Percentiles rank a stretch among this genome's conserved stretches.
Evolutionary conservation across 2,797 vertebrate genomes (phyloP).

Genomic region (Clarias fuscus): DNA sequence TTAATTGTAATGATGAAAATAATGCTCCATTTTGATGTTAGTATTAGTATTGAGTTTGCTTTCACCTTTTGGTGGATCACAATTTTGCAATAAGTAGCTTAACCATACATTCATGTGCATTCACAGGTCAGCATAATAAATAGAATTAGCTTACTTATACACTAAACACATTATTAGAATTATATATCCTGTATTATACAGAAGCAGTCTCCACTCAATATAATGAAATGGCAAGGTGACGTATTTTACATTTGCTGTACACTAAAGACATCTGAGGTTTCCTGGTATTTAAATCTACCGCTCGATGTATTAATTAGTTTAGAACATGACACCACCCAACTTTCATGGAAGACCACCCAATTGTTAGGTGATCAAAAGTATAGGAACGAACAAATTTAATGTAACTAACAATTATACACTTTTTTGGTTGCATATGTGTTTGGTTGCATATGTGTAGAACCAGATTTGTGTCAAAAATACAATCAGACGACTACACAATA

Average conservation of each 20-base stretch:
- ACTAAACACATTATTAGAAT: neutral
- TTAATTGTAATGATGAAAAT: constrained; percentile 7
- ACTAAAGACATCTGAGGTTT: neutral
- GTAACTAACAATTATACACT: too few relatives aligned
- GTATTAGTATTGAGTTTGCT: neutral
- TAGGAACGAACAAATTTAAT: neutral
- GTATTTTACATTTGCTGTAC: neutral
- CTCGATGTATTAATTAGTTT: neutral
- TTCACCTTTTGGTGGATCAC: constrained; percentile 6
- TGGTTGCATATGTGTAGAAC: too few relatives aligned
- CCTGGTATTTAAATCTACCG: neutral
- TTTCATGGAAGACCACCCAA: neutral
- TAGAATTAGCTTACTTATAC: neutral
- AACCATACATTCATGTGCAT: neutral
- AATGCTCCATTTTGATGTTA: neutral
- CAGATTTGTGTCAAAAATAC: too few relatives aligned
- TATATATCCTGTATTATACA: neutral
- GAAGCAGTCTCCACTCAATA: neutral
- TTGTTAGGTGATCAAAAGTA: neutral
- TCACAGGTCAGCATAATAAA: neutral
- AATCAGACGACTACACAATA: too few relatives aligned
- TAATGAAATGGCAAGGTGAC: neutral
- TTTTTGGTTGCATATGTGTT: too few relatives aligned
- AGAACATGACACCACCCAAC: neutral
- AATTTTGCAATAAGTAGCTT: neutral